Evolutionary conservation across 2,888 invertebrate genomes (phyloP).

Genomic region (Philhelius pedissequus): DNA sequence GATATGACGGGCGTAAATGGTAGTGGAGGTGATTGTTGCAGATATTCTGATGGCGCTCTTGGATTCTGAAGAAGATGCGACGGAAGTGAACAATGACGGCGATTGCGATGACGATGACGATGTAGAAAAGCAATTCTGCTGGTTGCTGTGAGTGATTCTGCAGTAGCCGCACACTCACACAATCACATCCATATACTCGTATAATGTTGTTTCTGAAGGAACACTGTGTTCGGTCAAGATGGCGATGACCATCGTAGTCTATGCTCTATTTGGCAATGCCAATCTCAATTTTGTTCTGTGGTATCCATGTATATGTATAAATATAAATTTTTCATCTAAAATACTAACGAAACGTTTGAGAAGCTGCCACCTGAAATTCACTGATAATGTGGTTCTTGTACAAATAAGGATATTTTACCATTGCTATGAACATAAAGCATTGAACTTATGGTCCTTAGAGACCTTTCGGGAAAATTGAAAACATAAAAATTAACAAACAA

Average conservation of each 20-base stretch:
- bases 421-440: neutral
- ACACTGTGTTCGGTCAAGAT: slow-evolving; percentile 45
- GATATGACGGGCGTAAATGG: slow-evolving; percentile 10
- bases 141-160: slow-evolving; percentile 34
- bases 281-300: slow-evolving; percentile 46
- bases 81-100: slow-evolving; percentile 54
- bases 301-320: neutral
- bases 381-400: neutral
- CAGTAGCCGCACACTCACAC: slow-evolving; percentile 23
- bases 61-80: slow-evolving; percentile 58
- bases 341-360: slow-evolving; percentile 17
- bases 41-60: slow-evolving; percentile 44
- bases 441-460: neutral
- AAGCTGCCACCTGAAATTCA: slow-evolving; percentile 15
- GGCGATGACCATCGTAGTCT: slow-evolving; percentile 46
- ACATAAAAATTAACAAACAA: neutral
- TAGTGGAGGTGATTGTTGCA: slow-evolving; percentile 36
- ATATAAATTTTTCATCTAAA: neutral
- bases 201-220: slow-evolving; percentile 24
- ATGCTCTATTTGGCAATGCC: slow-evolving; percentile 50
- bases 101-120: slow-evolving; percentile 27
- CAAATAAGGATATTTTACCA: neutral
- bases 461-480: neutral
- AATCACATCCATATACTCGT: neutral
- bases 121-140: slow-evolving; percentile 52